Evolutionary conservation across 2,113 vertebrate species (phyloP).

Genomic region (Saimiri boliviensis): DNA sequence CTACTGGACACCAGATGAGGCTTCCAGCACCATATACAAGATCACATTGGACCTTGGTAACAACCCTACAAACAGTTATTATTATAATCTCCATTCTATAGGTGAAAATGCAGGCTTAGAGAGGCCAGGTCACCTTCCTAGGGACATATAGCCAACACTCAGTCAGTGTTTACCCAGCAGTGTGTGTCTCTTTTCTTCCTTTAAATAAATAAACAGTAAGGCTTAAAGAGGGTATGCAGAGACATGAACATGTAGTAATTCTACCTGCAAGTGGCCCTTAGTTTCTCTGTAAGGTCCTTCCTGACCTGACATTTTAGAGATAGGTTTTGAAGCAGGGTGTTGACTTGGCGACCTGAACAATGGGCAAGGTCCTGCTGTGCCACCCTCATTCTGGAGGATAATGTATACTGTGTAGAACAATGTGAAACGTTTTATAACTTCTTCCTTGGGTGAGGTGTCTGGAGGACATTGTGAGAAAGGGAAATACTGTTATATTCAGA

Average conservation of each 20-base stretch:
- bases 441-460: not conserved
- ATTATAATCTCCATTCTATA: not conserved
- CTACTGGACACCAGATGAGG: not conserved
- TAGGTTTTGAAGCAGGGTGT: not conserved
- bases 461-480: not conserved
- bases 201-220: not conserved
- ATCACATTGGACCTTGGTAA: constrained; percentile 14
- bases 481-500: not conserved
- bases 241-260: not conserved
- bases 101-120: not conserved
- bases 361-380: accelerated
- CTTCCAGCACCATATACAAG: not conserved
- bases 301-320: not conserved
- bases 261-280: not conserved
- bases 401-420: not conserved
- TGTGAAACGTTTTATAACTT: not conserved
- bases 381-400: not conserved
- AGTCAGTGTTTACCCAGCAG: not conserved
- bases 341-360: not conserved
- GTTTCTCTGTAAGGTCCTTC: not conserved
- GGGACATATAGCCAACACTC: not conserved
- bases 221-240: not conserved
- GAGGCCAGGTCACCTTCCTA: not conserved
- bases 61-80: not conserved
- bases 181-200: not conserved